phyloP scores from a whole-genome alignment of 64 coral and sea anemone species.

The Dendrophyllia cribrosa region DNA sequence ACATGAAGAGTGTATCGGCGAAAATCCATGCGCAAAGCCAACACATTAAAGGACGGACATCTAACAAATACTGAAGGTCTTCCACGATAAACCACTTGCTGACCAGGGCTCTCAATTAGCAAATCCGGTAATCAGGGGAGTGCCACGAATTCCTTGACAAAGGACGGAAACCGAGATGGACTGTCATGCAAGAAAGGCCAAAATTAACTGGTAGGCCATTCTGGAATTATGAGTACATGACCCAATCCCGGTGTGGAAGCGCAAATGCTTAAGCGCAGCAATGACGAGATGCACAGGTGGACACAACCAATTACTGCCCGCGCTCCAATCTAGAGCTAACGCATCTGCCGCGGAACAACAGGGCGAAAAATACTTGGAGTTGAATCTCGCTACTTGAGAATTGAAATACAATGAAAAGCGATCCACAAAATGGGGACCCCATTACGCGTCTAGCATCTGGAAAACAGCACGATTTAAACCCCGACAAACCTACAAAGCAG shows the following conservation, averaged over 20 bases:
- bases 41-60: conserved; percentile 68
- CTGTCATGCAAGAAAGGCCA: conserved; percentile 63
- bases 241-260: conserved; percentile 32
- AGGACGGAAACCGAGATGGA: conserved; percentile 24
- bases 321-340: conserved; percentile 66
- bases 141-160: conserved; percentile 53
- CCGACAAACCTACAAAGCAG: conserved; percentile 65
- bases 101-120: conserved; percentile 69
- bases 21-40: conserved; percentile 63
- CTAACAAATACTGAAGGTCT: conserved; percentile 55
- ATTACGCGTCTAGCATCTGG: conserved; percentile 35
- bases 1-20: background rate
- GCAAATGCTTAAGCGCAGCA: conserved; percentile 45
- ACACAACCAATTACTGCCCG: conserved; percentile 72
- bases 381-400: conserved; percentile 21
- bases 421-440: conserved; percentile 66
- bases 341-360: conserved; percentile 40
- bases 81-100: conserved; percentile 28
- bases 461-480: conserved; percentile 38
- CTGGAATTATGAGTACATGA: conserved; percentile 41
- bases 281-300: conserved; percentile 57
- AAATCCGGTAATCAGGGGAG: conserved; percentile 69
- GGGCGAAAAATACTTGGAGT: conserved; percentile 55
- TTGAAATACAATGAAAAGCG: conserved; percentile 56
- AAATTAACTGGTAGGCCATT: conserved; percentile 67